Percentiles rank a stretch among this genome's conserved stretches.
phyloP scores from a whole-genome alignment of 2,888 invertebrate genomes.

The Prenolepis imparis region DNA sequence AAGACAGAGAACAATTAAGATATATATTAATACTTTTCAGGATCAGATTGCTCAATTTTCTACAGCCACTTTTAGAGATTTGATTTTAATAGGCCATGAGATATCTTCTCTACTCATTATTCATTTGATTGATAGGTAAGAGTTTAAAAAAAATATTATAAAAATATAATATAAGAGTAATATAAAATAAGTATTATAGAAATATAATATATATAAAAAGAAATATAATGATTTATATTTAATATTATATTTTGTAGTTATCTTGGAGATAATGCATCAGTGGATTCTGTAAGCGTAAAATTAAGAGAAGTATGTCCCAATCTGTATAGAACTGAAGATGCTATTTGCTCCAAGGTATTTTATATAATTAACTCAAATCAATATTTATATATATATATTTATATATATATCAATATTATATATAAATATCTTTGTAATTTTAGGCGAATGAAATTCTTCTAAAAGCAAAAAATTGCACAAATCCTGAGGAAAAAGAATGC shows the following conservation, averaged over 20 bases:
- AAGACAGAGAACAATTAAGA: neutral
- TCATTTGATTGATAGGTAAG: constrained; percentile 92
- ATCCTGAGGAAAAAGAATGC: constrained; percentile 92
- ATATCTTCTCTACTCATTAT: constrained; percentile 92
- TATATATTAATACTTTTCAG: constrained; percentile 67
- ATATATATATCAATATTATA: constrained; percentile 12
- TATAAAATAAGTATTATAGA: too few species aligned
- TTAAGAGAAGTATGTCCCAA: constrained; percentile 97
- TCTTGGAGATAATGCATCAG: constrained; percentile 97
- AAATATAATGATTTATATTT: constrained; percentile 23
- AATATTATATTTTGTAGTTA: constrained; percentile 89
- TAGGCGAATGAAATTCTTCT: constrained; percentile 96
- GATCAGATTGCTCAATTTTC: constrained; percentile 88
- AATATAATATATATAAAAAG: too few species aligned
- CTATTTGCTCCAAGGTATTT: constrained; percentile 95
- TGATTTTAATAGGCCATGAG: constrained; percentile 93
- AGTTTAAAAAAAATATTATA: constrained; percentile 48
- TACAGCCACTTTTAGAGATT: constrained; percentile 90
- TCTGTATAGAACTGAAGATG: constrained; percentile 97
- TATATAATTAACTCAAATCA: neutral
- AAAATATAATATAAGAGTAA: too few species aligned
- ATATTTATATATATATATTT: constrained; percentile 1
- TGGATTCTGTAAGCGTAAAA: constrained; percentile 95
- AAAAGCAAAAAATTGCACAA: constrained; percentile 92
- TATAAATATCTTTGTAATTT: constrained; percentile 74